These are phyloP conservation scores for Scaptodrosophila latifasciaeformis DNA, from an alignment of 2,888 invertebrate species.

Conservation along the genomic window DNA sequence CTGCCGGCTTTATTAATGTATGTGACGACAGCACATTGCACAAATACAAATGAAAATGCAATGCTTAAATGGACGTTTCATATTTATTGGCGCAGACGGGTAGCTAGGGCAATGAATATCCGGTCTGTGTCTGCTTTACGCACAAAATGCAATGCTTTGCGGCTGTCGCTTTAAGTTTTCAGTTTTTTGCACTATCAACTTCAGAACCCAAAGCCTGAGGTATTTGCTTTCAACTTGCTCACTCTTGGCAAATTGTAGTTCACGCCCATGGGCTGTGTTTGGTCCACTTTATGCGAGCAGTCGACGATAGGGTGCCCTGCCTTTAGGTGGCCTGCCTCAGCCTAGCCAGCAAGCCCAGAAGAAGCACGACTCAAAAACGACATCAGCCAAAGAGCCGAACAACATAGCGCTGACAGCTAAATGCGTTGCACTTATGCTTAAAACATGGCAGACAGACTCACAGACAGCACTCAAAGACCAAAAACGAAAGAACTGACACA, in stretches of 20 bases:
- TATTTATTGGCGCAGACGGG: constrained; percentile 39
- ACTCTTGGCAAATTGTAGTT: constrained; percentile 5
- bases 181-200: constrained; percentile 40
- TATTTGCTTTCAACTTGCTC: neutral
- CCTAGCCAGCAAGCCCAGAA: constrained; percentile 33
- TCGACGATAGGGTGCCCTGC: constrained; percentile 24
- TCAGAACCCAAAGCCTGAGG: neutral
- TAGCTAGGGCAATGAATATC: too few relatives aligned
- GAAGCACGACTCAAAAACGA: neutral
- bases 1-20: constrained; percentile 48
- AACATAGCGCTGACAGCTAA: constrained; percentile 58
- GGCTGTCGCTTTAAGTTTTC: constrained; percentile 47
- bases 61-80: constrained; percentile 40
- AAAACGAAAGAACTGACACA: constrained; percentile 20
- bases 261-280: constrained; percentile 17
- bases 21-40: constrained; percentile 20
- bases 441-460: constrained; percentile 57
- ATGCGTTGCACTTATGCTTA: constrained; percentile 68
- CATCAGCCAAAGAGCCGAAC: constrained; percentile 3
- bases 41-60: constrained; percentile 16
- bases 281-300: constrained; percentile 39
- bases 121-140: neutral
- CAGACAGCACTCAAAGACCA: constrained; percentile 55
- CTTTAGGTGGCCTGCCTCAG: constrained; percentile 44
- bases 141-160: neutral